These are phyloP conservation scores for Menura novaehollandiae DNA, from an alignment of 2,113 vertebrate species.

Conservation along the genomic window DNA sequence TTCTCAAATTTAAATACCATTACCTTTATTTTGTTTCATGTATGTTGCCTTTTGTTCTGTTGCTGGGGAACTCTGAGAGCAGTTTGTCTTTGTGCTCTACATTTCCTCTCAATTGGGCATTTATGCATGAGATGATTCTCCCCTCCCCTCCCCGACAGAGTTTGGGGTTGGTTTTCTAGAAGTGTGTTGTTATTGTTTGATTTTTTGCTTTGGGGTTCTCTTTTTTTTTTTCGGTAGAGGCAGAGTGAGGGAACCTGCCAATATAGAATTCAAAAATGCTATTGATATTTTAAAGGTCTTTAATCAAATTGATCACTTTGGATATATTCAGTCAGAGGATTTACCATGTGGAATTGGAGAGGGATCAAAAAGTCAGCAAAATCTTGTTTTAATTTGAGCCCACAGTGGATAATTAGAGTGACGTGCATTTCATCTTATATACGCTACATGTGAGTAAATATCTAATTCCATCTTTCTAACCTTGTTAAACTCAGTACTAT, in stretches of 20 bases:
- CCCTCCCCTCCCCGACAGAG: too few relatives aligned
- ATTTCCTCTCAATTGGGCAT: neutral
- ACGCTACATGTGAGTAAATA: slow-evolving; percentile 4
- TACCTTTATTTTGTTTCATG: neutral
- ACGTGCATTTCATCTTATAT: neutral
- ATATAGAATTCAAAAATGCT: neutral
- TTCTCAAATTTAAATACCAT: neutral
- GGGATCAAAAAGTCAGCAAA: neutral
- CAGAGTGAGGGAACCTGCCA: neutral
- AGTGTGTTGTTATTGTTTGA: neutral
- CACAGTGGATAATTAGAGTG: neutral
- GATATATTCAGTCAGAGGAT: neutral
- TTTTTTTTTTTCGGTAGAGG: neutral
- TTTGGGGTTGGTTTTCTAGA: neutral
- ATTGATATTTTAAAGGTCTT: neutral
- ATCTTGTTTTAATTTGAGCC: neutral
- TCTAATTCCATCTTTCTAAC: neutral
- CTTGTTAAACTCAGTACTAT: neutral
- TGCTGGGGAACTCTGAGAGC: neutral
- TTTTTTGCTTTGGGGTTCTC: neutral
- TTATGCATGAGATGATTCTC: neutral
- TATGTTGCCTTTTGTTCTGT: neutral
- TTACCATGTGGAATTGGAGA: neutral
- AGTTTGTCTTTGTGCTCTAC: neutral
- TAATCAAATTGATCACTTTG: neutral